Percentiles rank a stretch among this genome's conserved stretches.
Conservation (phyloP, 2,888 invertebrate genomes). For the Acanthosepion pharaonis region DNA sequence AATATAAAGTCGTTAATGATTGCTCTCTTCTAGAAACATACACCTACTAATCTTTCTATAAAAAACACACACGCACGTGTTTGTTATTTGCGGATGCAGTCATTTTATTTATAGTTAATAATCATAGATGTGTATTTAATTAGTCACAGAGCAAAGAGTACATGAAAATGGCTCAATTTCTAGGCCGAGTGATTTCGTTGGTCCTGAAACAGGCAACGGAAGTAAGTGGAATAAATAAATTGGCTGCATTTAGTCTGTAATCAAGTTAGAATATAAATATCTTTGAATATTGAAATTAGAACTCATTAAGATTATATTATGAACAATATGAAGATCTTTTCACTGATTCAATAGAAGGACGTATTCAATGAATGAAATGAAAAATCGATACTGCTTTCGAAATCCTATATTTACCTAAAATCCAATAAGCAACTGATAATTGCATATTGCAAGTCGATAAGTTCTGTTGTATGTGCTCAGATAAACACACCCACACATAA, state of each 20-base stretch:
- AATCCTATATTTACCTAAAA: background rate
- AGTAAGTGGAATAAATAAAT: background rate
- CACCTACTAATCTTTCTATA: no score
- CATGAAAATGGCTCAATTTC: background rate
- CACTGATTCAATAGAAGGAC: background rate
- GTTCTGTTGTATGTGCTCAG: background rate
- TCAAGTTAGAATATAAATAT: conserved; percentile 15
- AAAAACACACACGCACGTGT: background rate
- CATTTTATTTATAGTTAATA: background rate
- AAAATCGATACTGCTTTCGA: background rate
- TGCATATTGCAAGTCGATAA: background rate
- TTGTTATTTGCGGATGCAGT: background rate
- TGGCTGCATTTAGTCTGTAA: background rate
- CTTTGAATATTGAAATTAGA: background rate
- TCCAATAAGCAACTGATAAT: background rate
- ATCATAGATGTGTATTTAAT: background rate
- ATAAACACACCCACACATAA: background rate
- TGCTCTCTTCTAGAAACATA: no score
- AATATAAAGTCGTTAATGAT: no score
- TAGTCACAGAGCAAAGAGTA: background rate
- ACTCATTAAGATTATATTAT: background rate
- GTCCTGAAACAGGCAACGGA: background rate
- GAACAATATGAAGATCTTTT: background rate
- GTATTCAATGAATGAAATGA: background rate
- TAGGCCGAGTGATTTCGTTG: background rate